Percentiles rank a stretch among this genome's conserved stretches.
Evolutionary conservation across 2,888 invertebrate species (phyloP).

Genomic region (Nephrotoma appendiculata): DNA sequence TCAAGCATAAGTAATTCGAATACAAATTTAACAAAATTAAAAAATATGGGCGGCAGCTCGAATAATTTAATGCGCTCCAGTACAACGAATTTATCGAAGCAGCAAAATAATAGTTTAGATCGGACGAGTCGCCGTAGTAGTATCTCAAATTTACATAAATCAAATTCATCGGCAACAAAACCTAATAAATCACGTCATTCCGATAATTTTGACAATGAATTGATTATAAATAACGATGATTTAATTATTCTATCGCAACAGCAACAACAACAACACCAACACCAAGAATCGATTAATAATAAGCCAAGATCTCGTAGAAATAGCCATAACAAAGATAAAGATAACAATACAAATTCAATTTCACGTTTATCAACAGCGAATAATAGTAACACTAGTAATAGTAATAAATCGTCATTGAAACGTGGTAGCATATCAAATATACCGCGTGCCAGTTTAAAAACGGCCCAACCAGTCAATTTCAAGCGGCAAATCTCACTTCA

Average conservation of each 20-base stretch:
- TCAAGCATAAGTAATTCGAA: slow-evolving; percentile 7
- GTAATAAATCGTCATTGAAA: slow-evolving; percentile 13
- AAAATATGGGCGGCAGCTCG: slow-evolving; percentile 25
- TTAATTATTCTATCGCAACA: slow-evolving; percentile 5
- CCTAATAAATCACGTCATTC: neutral
- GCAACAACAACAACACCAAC: slow-evolving; percentile 1
- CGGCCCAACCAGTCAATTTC: slow-evolving; percentile 9
- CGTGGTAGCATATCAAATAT: slow-evolving; percentile 24
- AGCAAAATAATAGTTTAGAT: slow-evolving; percentile 28
- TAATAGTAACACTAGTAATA: neutral
- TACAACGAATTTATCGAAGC: slow-evolving; percentile 26
- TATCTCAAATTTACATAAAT: slow-evolving; percentile 14
- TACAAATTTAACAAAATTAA: slow-evolving; percentile 21
- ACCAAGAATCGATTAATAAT: neutral
- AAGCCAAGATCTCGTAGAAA: neutral
- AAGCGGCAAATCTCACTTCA: slow-evolving; percentile 15
- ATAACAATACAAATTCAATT: neutral
- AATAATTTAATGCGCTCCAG: slow-evolving; percentile 28
- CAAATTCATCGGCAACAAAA: slow-evolving; percentile 7
- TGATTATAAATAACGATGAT: neutral
- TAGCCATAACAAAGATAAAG: slow-evolving; percentile 5
- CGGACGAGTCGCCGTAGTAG: slow-evolving; percentile 9
- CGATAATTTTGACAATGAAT: neutral
- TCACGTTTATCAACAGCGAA: neutral
- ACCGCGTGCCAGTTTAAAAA: slow-evolving; percentile 27